phyloP scores from a whole-genome alignment of 2,888 invertebrate genomes.

The Drosophila macrospina region DNA sequence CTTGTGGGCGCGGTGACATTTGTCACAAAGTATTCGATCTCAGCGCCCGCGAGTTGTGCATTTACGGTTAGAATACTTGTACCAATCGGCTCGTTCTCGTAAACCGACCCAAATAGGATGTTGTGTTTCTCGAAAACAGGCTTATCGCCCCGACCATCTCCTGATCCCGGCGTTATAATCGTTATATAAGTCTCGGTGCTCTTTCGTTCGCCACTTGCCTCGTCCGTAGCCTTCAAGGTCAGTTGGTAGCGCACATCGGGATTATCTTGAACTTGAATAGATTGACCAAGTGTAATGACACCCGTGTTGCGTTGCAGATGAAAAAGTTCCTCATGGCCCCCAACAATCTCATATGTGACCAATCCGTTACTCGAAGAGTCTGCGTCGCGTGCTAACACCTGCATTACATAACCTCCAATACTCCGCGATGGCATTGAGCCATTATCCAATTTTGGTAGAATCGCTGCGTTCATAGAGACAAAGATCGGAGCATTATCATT shows the following conservation, averaged over 20 bases:
- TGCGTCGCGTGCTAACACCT: slow-evolving; percentile 92
- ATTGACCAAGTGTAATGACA: slow-evolving; percentile 88
- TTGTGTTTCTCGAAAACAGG: slow-evolving; percentile 88
- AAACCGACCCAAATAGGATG: slow-evolving; percentile 91
- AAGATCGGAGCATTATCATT: slow-evolving; percentile 97
- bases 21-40: slow-evolving; percentile 96
- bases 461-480: slow-evolving; percentile 95
- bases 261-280: slow-evolving; percentile 85
- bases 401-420: slow-evolving; percentile 90
- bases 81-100: slow-evolving; percentile 95
- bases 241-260: slow-evolving; percentile 92
- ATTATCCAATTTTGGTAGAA: slow-evolving; percentile 87
- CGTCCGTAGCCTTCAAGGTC: slow-evolving; percentile 95
- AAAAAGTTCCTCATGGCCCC: slow-evolving; percentile 92
- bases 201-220: slow-evolving; percentile 94
- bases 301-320: slow-evolving; percentile 93
- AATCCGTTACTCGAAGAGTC: slow-evolving; percentile 96
- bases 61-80: slow-evolving; percentile 93
- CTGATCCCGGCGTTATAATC: slow-evolving; percentile 90
- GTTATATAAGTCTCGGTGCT: slow-evolving; percentile 95
- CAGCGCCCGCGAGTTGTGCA: slow-evolving; percentile 89
- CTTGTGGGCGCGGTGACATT: slow-evolving; percentile 88
- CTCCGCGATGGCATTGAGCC: slow-evolving; percentile 84
- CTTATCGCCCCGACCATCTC: slow-evolving; percentile 72
- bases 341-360: slow-evolving; percentile 95